phyloP scores from a whole-genome alignment of 2,797 vertebrate genomes.

The Periparus ater region DNA sequence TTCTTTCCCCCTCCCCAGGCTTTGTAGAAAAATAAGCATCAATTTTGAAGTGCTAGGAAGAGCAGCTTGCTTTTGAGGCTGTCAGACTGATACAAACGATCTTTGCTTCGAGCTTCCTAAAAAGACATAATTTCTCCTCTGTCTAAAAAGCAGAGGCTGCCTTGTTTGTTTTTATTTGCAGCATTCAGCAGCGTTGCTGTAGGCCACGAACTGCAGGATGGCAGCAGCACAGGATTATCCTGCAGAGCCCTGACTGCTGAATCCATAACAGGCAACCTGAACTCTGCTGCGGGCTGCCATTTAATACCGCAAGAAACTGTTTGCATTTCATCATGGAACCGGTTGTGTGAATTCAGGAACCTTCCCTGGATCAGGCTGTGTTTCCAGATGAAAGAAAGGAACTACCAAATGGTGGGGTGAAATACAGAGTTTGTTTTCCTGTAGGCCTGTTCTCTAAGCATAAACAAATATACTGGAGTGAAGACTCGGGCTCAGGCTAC shows the following conservation, averaged over 20 bases:
- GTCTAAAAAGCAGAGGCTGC: constrained; percentile 30
- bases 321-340: constrained; percentile 63
- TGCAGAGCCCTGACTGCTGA: constrained; percentile 57
- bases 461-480: constrained; percentile 9
- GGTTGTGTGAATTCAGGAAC: constrained; percentile 51
- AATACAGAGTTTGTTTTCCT: constrained; percentile 56
- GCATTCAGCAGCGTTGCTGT: constrained; percentile 64
- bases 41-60: neutral
- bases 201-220: constrained; percentile 64
- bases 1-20: neutral
- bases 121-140: constrained; percentile 35
- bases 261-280: constrained; percentile 61
- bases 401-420: constrained; percentile 43
- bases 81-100: constrained; percentile 1
- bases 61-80: constrained; percentile 47
- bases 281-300: constrained; percentile 63
- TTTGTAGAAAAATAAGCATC: constrained; percentile 54
- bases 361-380: constrained; percentile 44
- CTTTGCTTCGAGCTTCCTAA: constrained; percentile 59
- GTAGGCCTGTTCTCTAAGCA: constrained; percentile 10
- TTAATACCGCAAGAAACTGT: constrained; percentile 60
- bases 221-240: constrained; percentile 70
- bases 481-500: neutral
- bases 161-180: constrained; percentile 72
- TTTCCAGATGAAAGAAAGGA: constrained; percentile 57